A percentile compares a stretch with the other conserved stretches of the same genome.
Evolutionary conservation across 2,888 invertebrate species (phyloP).

Genomic region (Parnassius apollo): DNA sequence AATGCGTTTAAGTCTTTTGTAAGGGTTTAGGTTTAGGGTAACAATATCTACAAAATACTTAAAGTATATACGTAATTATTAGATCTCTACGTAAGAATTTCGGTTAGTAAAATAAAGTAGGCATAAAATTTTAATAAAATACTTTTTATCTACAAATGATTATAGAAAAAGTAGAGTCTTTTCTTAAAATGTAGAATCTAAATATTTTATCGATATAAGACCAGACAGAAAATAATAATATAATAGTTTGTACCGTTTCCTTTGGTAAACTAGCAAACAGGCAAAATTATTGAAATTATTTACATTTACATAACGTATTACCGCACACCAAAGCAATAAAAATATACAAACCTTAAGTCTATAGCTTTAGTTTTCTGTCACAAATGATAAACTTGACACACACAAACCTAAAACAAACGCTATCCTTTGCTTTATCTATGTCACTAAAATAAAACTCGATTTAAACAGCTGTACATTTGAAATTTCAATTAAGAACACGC

Average conservation of each 20-base stretch:
- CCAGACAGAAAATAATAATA: too few relatives aligned
- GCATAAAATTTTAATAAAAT: too few relatives aligned
- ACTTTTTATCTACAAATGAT: too few relatives aligned
- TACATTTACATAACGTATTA: conserved; percentile 45
- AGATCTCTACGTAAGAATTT: too few relatives aligned
- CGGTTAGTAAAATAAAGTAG: too few relatives aligned
- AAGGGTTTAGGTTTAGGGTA: neutral
- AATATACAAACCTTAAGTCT: conserved; percentile 48
- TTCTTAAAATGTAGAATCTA: too few relatives aligned
- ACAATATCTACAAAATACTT: neutral
- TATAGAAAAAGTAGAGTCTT: too few relatives aligned
- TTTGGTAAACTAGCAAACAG: conserved; percentile 33
- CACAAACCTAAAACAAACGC: conserved; percentile 7
- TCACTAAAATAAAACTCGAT: conserved; percentile 18
- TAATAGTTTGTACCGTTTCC: too few relatives aligned
- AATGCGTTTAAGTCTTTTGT: conserved; percentile 22
- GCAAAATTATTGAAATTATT: conserved; percentile 46
- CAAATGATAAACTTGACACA: conserved; percentile 24
- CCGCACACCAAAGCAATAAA: conserved; percentile 40
- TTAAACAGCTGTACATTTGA: conserved; percentile 26
- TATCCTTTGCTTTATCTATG: conserved; percentile 13
- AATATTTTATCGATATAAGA: too few relatives aligned
- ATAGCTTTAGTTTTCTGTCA: conserved; percentile 26
- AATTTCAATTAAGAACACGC: conserved; percentile 46
- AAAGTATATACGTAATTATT: too few relatives aligned